A percentile compares a stretch with the other conserved stretches of the same genome.
These are phyloP conservation scores for Turdus rufiventris DNA, from an alignment of 2,113 vertebrate species.

Conservation along the genomic window DNA sequence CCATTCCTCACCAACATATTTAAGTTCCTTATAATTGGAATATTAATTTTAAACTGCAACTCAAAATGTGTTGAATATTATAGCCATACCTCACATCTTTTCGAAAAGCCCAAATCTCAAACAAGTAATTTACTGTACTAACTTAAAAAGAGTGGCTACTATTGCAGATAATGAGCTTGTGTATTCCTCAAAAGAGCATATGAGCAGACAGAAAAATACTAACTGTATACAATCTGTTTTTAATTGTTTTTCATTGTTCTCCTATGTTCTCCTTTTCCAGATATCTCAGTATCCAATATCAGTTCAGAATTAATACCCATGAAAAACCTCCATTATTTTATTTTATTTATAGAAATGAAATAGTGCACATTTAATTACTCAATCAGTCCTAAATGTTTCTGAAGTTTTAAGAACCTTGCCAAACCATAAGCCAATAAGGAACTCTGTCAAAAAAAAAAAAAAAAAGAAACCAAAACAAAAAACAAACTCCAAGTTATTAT, in stretches of 20 bases:
- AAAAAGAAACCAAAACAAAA: too few relatives aligned
- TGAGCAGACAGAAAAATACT: background rate
- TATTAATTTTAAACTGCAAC: background rate
- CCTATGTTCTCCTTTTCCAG: background rate
- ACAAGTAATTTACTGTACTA: fast-evolving
- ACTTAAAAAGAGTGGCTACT: background rate
- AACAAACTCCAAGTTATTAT: background rate
- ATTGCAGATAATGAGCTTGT: background rate
- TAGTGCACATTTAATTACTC: background rate
- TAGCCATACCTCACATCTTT: fast-evolving
- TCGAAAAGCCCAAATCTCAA: background rate
- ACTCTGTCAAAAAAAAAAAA: too few relatives aligned
- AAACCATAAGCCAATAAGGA: background rate
- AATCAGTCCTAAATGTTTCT: background rate
- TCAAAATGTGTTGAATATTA: background rate
- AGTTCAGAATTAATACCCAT: background rate
- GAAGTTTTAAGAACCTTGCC: background rate
- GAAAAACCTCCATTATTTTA: background rate
- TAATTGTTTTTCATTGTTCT: background rate
- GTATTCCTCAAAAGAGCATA: background rate
- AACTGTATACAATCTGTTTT: background rate
- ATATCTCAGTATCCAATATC: background rate
- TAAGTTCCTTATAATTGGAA: background rate
- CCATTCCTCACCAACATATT: background rate
- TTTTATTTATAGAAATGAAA: background rate